These are phyloP conservation scores for Hippopotamus amphibius DNA, from an alignment of 2,113 vertebrate species.

Conservation along the genomic window DNA sequence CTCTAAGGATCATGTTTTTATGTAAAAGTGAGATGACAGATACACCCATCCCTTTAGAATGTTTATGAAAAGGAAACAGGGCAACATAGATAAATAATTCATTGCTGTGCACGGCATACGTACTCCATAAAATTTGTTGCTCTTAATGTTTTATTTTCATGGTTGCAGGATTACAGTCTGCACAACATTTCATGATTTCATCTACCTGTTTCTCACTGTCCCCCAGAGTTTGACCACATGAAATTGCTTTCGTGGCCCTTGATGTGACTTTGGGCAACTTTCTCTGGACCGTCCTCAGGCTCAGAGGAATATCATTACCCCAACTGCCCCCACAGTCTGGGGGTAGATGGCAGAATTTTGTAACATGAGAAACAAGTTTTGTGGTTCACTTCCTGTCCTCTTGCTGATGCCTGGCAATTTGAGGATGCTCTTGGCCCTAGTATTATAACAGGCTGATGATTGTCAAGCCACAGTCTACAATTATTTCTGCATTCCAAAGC, in stretches of 20 bases:
- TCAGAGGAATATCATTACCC: neutral
- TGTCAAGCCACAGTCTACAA: constrained; percentile 28
- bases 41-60: neutral
- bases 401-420: constrained; percentile 43
- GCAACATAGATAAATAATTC: neutral
- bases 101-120: neutral
- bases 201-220: neutral
- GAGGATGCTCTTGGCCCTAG: constrained; percentile 15
- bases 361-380: neutral
- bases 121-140: neutral
- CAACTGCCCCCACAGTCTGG: neutral
- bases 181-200: neutral
- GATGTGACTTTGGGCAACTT: neutral
- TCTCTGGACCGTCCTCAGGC: neutral
- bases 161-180: neutral
- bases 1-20: neutral
- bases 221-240: neutral
- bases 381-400: neutral
- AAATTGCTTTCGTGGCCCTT: neutral
- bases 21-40: neutral
- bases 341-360: neutral
- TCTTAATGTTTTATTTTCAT: neutral
- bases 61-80: neutral
- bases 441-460: constrained; percentile 23
- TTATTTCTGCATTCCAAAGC: constrained; percentile 61